These are phyloP conservation scores for Galleria mellonella DNA, from an alignment of 1,140 invertebrate species.

Conservation along the genomic window DNA sequence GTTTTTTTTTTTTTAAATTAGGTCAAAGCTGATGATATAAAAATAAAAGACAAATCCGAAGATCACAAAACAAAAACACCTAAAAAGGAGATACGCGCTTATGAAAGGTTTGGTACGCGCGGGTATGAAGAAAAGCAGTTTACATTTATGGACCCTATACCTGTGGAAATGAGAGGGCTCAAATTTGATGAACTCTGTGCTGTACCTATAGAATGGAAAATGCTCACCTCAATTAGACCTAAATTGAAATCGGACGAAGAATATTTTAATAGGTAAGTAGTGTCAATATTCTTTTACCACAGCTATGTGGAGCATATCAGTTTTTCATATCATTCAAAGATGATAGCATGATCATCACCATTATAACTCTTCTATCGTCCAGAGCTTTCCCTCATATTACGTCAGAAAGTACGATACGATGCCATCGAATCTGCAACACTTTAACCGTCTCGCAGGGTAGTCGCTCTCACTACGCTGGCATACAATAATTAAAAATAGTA, in stretches of 20 bases:
- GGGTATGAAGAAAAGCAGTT: constrained; percentile 77
- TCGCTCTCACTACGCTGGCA: too few relatives aligned
- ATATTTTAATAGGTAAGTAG: constrained; percentile 84
- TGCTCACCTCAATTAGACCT: constrained; percentile 90
- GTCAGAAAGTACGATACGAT: too few relatives aligned
- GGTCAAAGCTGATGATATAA: constrained; percentile 79
- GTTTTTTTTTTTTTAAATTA: constrained; percentile 16
- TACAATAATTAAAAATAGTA: too few relatives aligned
- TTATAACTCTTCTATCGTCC: too few relatives aligned
- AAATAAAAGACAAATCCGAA: constrained; percentile 78
- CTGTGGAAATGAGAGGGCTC: constrained; percentile 85
- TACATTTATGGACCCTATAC: constrained; percentile 86
- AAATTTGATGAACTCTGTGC: constrained; percentile 86
- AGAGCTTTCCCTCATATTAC: too few relatives aligned
- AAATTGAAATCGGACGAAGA: constrained; percentile 90
- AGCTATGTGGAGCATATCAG: too few relatives aligned
- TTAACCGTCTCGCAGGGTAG: too few relatives aligned
- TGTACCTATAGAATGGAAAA: constrained; percentile 94
- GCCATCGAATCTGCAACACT: too few relatives aligned
- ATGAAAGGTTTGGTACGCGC: constrained; percentile 68
- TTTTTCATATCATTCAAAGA: too few relatives aligned
- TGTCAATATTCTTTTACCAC: too few relatives aligned
- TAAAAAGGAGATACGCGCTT: constrained; percentile 77
- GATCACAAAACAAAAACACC: constrained; percentile 80
- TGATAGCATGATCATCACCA: too few relatives aligned